These are phyloP conservation scores for Heteromormyrus szaboi DNA, from an alignment of 2,797 vertebrate genomes.

Conservation along the genomic window DNA sequence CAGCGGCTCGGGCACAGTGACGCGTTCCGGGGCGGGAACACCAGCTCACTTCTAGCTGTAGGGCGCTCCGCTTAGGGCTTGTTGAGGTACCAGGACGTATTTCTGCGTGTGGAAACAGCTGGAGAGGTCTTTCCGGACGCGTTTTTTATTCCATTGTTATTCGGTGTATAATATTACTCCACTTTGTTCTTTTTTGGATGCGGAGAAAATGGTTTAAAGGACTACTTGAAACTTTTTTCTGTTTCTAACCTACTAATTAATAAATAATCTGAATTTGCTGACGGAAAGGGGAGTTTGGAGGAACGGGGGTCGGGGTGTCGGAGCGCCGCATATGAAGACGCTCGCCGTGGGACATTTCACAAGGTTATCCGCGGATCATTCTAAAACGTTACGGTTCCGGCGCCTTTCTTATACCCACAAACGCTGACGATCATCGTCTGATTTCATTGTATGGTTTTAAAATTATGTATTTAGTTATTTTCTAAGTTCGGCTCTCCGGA, in stretches of 20 bases:
- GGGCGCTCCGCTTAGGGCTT: not conserved
- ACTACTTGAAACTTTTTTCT: not conserved
- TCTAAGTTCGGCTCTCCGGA: not conserved
- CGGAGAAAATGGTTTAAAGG: slow-evolving; percentile 2
- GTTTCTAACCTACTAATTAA: not conserved
- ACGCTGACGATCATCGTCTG: not conserved
- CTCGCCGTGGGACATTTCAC: not conserved
- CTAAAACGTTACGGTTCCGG: not conserved
- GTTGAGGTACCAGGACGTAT: not conserved
- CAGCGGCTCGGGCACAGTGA: not conserved
- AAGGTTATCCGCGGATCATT: not conserved
- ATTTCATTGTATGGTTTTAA: not conserved
- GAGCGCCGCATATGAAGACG: not conserved
- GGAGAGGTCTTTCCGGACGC: not conserved
- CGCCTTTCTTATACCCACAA: not conserved
- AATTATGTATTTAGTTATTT: not conserved
- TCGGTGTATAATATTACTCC: not conserved
- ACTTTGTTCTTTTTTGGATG: not conserved
- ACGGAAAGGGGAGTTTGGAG: not conserved
- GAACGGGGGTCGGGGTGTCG: not conserved
- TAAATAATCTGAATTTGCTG: not conserved
- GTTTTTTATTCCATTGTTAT: not conserved
- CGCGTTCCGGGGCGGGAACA: slow-evolving; percentile 36
- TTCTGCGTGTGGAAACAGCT: not conserved
- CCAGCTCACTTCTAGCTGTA: not conserved